Evolutionary conservation across 92 coral and sea anemone species (phyloP), one percentile per base, ranked within the genome.

Genomic region (Umimayanthus kanabou): DNA sequence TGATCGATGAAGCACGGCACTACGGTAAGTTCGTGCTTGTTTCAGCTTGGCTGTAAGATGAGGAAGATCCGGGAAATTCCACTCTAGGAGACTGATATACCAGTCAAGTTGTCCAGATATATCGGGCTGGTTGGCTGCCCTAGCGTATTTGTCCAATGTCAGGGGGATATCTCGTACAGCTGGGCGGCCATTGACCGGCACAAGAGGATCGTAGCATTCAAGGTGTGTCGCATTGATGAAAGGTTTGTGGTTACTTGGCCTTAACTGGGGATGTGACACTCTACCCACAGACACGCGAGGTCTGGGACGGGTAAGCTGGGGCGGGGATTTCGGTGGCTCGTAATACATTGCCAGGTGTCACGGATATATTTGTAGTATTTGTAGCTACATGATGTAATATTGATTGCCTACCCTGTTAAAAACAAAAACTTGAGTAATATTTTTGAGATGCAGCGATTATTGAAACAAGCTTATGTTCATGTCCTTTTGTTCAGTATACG

Each of bases 71-170:
- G 86, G 86, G 42, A 42, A 65, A 67, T 65, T 42, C 86, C 77
- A 39, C 76, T 82, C 77, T 16, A 82, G 76, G 39, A 39, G 8
- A 43, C 39, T 82, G 28, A 82, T 82, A 40, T 82, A 82, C 86
- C 86, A 82, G 76, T 83, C 87, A 50, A 83, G 87, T 71, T 83
- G 87, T 30, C 30, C 64, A 25, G 87, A 55, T 83, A 83, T 70
- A 16, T 83, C 77, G 64, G 87, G 87, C 66, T 83, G 79, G 66
- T 69, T 69, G 6, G 87, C 87, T 3, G 30, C 64, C 26, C 6
- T 5, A 69, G 87, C 66, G 0, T 53, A 53, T 18, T 83, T 29
- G 49, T 83, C 87, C 28, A 83, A 69, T 15, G 87, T 83, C 66
- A 45, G 25, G 2, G 87, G 87, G 28, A 69, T 28, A 1, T 70